These are phyloP conservation scores for Hypomecis punctinalis DNA, from an alignment of 2,888 invertebrate species.

Conservation along the genomic window DNA sequence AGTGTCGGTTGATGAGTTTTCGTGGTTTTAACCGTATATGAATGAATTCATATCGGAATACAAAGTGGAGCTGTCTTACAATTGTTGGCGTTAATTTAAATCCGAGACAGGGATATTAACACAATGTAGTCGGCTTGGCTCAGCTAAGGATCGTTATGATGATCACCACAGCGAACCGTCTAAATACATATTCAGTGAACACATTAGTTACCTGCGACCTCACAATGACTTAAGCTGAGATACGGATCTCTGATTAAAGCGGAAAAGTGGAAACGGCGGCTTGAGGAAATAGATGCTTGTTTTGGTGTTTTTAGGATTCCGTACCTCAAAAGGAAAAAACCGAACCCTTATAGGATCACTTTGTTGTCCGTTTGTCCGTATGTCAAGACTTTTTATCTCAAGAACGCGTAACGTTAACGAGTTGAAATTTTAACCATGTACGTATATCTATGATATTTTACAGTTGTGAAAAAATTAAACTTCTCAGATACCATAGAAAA, in stretches of 20 bases:
- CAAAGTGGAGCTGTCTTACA: conserved; percentile 19
- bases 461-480: no score
- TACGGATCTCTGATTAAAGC: conserved; percentile 9
- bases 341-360: no score
- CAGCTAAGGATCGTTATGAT: conserved; percentile 41
- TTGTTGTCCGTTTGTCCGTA: no score
- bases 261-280: neutral
- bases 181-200: conserved; percentile 64
- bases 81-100: conserved; percentile 25
- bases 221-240: conserved; percentile 39
- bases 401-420: no score
- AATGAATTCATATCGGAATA: conserved; percentile 9
- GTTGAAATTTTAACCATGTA: no score
- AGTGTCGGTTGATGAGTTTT: conserved; percentile 29
- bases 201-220: conserved; percentile 53
- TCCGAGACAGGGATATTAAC: conserved; percentile 26
- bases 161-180: conserved; percentile 45
- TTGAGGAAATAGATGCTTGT: neutral
- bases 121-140: conserved; percentile 28
- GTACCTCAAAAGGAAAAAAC: no score
- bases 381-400: no score
- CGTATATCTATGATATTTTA: no score
- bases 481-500: no score
- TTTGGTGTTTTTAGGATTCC: no score
- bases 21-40: neutral